A percentile compares a stretch with the other conserved stretches of the same genome.
phyloP scores from a whole-genome alignment of 2,888 invertebrate genomes.

The Dasysyrphus tricinctus region DNA sequence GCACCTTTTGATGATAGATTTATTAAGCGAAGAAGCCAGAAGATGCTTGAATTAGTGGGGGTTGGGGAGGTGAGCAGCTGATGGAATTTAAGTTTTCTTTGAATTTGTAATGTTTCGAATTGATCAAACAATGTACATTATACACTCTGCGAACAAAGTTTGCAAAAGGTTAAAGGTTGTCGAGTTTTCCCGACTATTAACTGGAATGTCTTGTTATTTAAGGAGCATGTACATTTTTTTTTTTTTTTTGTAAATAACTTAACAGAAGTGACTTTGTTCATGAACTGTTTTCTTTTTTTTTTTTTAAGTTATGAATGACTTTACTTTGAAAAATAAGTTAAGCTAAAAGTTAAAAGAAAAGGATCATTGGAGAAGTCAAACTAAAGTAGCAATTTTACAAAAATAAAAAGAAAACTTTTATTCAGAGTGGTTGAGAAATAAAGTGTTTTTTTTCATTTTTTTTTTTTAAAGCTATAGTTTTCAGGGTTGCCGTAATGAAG shows the following conservation, averaged over 20 bases:
- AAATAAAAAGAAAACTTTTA: too few species aligned
- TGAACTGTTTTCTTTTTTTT: background rate
- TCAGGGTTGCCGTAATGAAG: too few species aligned
- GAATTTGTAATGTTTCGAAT: conserved; percentile 6
- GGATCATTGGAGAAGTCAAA: background rate
- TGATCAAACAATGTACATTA: background rate
- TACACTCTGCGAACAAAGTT: background rate
- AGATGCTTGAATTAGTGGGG: conserved; percentile 12
- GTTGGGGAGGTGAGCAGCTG: background rate
- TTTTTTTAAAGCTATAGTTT: too few species aligned
- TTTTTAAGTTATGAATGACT: background rate
- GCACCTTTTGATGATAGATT: conserved; percentile 35
- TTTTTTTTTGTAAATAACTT: background rate
- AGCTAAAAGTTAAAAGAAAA: background rate
- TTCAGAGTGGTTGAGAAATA: too few species aligned
- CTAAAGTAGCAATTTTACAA: background rate
- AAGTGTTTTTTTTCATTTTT: too few species aligned
- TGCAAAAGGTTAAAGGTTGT: conserved; percentile 24
- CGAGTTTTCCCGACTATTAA: background rate
- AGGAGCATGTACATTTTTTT: background rate
- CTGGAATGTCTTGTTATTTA: background rate
- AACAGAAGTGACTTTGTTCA: background rate
- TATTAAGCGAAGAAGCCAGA: conserved; percentile 7
- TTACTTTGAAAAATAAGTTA: background rate
- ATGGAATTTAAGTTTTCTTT: conserved; percentile 21